Evolutionary conservation across 2,888 invertebrate genomes (phyloP).

Genomic region (Sarcophaga carnaria): DNA sequence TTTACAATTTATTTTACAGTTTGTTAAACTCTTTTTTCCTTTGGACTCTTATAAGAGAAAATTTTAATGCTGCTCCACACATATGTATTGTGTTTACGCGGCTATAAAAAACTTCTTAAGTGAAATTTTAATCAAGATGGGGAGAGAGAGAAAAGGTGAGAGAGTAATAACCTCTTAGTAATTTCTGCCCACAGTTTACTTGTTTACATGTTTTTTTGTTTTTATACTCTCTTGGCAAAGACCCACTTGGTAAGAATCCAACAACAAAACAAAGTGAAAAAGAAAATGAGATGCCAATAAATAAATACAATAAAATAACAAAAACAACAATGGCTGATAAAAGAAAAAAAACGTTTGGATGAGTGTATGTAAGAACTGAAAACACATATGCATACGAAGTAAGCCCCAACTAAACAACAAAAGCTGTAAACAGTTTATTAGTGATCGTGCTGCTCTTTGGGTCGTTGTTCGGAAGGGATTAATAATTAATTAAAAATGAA

Average conservation of each 20-base stretch:
- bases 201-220: constrained; percentile 11
- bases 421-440: constrained; percentile 48
- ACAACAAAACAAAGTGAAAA: constrained; percentile 28
- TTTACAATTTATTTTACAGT: too few relatives aligned
- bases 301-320: not conserved
- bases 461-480: constrained; percentile 53
- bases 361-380: constrained; percentile 18
- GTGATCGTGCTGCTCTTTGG: constrained; percentile 52
- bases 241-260: constrained; percentile 50
- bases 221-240: constrained; percentile 45
- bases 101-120: too few relatives aligned
- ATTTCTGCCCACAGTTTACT: constrained; percentile 20
- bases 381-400: not conserved
- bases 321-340: constrained; percentile 30
- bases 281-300: constrained; percentile 32
- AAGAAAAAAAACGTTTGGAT: constrained; percentile 6
- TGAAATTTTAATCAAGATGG: too few relatives aligned
- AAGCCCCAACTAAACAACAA: constrained; percentile 9
- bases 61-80: too few relatives aligned
- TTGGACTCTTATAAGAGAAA: too few relatives aligned
- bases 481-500: constrained; percentile 26
- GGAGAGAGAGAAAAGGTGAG: not conserved
- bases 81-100: too few relatives aligned
- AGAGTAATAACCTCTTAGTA: not conserved
- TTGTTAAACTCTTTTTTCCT: too few relatives aligned